phyloP scores from a whole-genome alignment of 1,140 invertebrate species.

The Drosophila simulans region DNA sequence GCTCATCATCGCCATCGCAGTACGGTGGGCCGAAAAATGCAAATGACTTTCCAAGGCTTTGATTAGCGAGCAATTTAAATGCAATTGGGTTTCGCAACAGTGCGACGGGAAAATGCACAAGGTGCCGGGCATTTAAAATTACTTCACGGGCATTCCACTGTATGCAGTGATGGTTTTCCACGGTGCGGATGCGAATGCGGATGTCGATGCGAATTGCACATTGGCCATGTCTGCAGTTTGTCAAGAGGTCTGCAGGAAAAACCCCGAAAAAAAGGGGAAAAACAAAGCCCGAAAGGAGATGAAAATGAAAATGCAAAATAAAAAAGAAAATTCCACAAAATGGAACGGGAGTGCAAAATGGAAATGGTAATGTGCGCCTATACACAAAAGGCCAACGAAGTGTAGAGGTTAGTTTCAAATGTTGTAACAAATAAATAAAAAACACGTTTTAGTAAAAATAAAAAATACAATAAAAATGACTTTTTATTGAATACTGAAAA shows the following conservation, averaged over 20 bases:
- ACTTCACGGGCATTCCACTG: constrained; percentile 29
- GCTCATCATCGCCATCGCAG: constrained; percentile 49
- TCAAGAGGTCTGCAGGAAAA: constrained; percentile 60
- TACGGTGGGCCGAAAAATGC: constrained; percentile 69
- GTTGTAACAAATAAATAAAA: background rate
- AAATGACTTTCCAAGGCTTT: constrained; percentile 63
- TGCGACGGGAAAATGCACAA: constrained; percentile 10
- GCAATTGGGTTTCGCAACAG: constrained; percentile 57
- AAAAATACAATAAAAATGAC: too few species aligned
- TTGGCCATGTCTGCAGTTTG: constrained; percentile 70
- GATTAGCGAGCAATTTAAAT: constrained; percentile 80
- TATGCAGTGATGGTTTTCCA: constrained; percentile 19
- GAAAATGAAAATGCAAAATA: constrained; percentile 31
- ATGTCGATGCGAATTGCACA: constrained; percentile 55
- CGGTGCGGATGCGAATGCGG: constrained; percentile 32
- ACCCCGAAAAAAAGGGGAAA: constrained; percentile 39
- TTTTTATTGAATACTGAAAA: too few species aligned
- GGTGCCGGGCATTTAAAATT: constrained; percentile 36
- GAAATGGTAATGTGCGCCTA: constrained; percentile 69
- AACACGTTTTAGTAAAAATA: too few species aligned
- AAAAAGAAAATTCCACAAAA: constrained; percentile 26
- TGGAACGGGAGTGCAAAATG: constrained; percentile 41
- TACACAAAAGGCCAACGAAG: constrained; percentile 40
- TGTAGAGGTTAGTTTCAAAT: constrained; percentile 25
- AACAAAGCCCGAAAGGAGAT: constrained; percentile 39